phyloP scores from a whole-genome alignment of 37 sponge, comb jelly and placozoan genomes.

The Agelas oroides region DNA sequence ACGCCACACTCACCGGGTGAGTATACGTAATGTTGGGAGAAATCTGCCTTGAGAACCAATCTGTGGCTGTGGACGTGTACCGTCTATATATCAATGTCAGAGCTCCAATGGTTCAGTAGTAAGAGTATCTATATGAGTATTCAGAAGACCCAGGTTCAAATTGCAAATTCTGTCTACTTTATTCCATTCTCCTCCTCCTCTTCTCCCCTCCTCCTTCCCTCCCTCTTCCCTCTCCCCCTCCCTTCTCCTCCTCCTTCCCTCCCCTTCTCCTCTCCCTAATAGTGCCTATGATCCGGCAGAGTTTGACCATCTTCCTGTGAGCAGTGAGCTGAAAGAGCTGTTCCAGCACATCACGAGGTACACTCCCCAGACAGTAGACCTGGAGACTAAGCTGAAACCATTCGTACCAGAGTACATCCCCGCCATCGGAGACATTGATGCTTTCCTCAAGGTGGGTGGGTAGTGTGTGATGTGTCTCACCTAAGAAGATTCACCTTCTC shows the following conservation, averaged over 20 bases:
- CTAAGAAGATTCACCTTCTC: no score
- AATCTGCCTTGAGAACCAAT: no score
- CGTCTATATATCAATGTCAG: no score
- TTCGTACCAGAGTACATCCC: constrained; percentile 99
- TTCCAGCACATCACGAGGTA: constrained; percentile 92
- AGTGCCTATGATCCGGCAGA: constrained; percentile 96
- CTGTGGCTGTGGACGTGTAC: no score
- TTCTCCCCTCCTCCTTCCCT: constrained; percentile 4
- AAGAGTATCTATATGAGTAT: background rate
- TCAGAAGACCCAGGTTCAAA: no score
- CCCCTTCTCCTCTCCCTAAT: background rate
- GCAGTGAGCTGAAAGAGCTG: constrained; percentile 87
- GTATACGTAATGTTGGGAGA: background rate
- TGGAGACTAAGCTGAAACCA: constrained; percentile 91
- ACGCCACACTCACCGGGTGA: constrained; percentile 45
- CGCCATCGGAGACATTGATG: constrained; percentile 99
- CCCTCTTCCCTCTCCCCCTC: no score
- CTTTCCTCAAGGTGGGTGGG: constrained; percentile 87
- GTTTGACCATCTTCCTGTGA: constrained; percentile 88
- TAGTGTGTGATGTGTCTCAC: background rate
- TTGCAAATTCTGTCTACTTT: background rate
- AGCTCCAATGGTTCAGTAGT: no score
- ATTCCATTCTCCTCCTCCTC: background rate
- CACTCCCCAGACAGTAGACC: constrained; percentile 81
- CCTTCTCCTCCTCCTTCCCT: background rate